phyloP scores from a whole-genome alignment of 1,140 invertebrate genomes.

The Drusus annulatus region DNA sequence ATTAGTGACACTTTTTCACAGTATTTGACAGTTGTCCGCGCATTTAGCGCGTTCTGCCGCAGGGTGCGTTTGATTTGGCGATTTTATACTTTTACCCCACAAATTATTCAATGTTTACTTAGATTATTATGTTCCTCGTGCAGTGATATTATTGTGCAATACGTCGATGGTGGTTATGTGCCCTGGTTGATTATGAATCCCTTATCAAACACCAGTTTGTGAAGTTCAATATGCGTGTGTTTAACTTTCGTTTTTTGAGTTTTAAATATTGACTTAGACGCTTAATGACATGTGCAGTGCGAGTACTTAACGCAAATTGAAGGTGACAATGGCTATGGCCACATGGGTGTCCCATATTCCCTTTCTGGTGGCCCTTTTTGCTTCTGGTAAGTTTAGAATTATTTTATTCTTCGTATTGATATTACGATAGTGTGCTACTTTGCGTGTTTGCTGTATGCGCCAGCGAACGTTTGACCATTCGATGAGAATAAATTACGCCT shows the following conservation, averaged over 20 bases:
- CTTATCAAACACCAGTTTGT: slow-evolving; percentile 21
- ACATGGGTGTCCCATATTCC: not conserved
- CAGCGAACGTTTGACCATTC: not conserved
- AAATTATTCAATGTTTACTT: not conserved
- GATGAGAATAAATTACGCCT: not conserved
- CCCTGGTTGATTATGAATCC: slow-evolving; percentile 9
- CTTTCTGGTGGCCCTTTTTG: not conserved
- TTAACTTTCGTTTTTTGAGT: slow-evolving; percentile 44
- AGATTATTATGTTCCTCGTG: not conserved
- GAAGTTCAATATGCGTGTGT: slow-evolving; percentile 35
- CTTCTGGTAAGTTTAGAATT: slow-evolving; percentile 30
- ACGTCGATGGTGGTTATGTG: not conserved
- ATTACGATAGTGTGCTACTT: slow-evolving; percentile 25
- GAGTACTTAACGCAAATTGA: slow-evolving; percentile 17
- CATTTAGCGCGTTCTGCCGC: not conserved
- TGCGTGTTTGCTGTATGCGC: not conserved
- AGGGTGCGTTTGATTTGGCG: not conserved
- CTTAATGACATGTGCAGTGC: slow-evolving; percentile 41
- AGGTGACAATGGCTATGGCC: slow-evolving; percentile 38
- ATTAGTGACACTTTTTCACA: not conserved
- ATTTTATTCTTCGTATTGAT: not conserved
- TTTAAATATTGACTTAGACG: slow-evolving; percentile 41
- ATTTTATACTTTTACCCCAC: not conserved
- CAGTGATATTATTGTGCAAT: not conserved
- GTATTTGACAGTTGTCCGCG: slow-evolving; percentile 14